Base-by-base conservation (phyloP, 2,113 vertebrate genomes). In the Myrmecobius fasciatus region DNA sequence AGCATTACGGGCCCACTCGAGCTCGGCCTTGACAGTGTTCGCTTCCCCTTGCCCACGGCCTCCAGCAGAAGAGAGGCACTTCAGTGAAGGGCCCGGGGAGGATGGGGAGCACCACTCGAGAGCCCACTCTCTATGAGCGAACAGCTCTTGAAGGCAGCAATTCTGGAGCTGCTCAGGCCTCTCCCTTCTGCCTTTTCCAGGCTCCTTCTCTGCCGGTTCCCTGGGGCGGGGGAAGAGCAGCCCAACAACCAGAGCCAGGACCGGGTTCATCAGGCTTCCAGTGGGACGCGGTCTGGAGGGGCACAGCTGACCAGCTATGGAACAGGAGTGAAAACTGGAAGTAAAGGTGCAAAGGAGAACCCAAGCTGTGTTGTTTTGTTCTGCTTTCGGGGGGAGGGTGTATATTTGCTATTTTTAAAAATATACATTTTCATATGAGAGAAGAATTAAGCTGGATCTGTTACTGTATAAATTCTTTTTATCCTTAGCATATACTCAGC, bases 1-100 rank as follows among this genome's bases (percentile, higher is more conserved):
- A 98, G 98, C 91, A 3, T 94, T 96, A 96, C 97, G 91, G 95
- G 98, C 97, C 97, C 95, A 95, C 95, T 97, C 51, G 93, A 97
- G 93, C 67, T 92, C 96, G 31, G 92, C 96, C 5, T 92, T 91
- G 91, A 97, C 96, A 89, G 92, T 93, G 97, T 96, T 94, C 14
- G 31, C 20, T 28, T 89, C 94, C 56, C 48, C 0, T 94, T 91
- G 95, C 94, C 31, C 36, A 8, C 0, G 9, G 3, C 94, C 52
- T 90, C 2, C 67, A 43, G 56, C 26, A 89, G 92, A 92, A 96
- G 96, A 96, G 51, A 48, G 94, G 93, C 3, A 53, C 89, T 96
- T 93, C 48, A 11, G 88, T 83, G 94, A 36, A 53, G 67, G 24
- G 7, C 25, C 91, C 46, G 25, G 0, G 88, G 0, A 1, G 24